Conservation (phyloP, 1,140 invertebrate genomes). For the Adelges cooleyi region DNA sequence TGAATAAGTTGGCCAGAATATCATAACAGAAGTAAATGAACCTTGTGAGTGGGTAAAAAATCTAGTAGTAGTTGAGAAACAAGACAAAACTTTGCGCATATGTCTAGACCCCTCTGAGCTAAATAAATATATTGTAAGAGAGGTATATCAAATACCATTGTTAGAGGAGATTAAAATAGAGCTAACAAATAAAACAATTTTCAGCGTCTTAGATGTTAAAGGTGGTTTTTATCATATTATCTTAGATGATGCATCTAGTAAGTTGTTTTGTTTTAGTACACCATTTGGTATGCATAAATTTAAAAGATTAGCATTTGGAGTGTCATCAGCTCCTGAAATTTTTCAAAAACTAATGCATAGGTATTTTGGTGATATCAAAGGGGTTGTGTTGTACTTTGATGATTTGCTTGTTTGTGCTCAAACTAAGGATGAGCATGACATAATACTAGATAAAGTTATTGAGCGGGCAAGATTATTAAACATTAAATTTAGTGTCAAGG, state of each 20-base stretch:
- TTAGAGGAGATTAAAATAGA: constrained; percentile 4
- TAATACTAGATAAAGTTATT: constrained; percentile 19
- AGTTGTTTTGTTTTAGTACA: not conserved
- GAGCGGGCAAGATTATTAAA: constrained; percentile 4
- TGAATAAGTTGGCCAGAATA: not conserved
- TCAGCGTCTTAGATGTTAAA: constrained; percentile 30
- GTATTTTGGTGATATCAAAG: constrained; percentile 35
- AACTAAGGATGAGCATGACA: constrained; percentile 24
- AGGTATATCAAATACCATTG: constrained; percentile 5
- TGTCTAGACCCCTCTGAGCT: constrained; percentile 37
- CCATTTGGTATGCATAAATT: constrained; percentile 36
- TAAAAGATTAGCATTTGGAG: constrained; percentile 37
- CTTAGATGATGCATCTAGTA: constrained; percentile 17
- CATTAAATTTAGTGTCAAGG: constrained; percentile 35
- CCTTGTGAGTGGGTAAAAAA: constrained; percentile 36
- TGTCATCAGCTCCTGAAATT: constrained; percentile 34
- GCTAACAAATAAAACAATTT: constrained; percentile 7
- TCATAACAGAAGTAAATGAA: not conserved
- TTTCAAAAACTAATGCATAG: constrained; percentile 36
- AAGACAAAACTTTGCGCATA: constrained; percentile 35
- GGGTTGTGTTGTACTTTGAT: constrained; percentile 35
- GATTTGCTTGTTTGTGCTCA: constrained; percentile 11
- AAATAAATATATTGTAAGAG: constrained; percentile 14
- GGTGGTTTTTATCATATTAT: constrained; percentile 31
- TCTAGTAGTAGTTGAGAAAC: constrained; percentile 36